Conservation (phyloP, 2,113 vertebrate species). For the Tursiops truncatus region DNA sequence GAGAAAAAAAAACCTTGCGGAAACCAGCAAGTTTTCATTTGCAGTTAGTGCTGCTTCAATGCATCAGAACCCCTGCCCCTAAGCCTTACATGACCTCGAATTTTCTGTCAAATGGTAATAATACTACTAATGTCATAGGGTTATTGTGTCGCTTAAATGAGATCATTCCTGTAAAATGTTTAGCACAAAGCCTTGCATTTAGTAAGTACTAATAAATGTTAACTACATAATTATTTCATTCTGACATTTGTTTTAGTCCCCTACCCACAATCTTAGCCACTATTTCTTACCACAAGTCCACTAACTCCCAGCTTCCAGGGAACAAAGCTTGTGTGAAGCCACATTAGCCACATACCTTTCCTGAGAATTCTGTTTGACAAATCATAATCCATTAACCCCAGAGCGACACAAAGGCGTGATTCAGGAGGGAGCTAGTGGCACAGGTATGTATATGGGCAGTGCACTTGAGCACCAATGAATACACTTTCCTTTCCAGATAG, state of each 20-base stretch:
- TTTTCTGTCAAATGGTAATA: neutral
- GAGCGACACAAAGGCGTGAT: neutral
- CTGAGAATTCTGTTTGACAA: neutral
- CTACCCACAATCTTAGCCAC: neutral
- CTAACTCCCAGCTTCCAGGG: neutral
- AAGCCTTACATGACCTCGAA: neutral
- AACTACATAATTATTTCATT: neutral
- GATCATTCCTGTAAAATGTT: neutral
- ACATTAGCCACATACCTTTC: neutral
- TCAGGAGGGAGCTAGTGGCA: neutral
- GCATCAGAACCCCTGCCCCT: neutral
- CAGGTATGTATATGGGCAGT: neutral
- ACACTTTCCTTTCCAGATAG: neutral
- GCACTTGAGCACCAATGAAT: neutral
- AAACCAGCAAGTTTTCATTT: neutral
- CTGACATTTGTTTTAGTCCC: neutral
- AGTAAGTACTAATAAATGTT: neutral
- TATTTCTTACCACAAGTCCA: neutral
- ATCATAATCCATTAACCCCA: neutral
- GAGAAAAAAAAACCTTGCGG: neutral
- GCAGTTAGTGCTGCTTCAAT: neutral
- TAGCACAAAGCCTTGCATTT: neutral
- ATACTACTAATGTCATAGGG: neutral
- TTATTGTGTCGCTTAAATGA: neutral
- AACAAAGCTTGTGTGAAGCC: neutral